Conservation (phyloP, 2,113 vertebrate species). For the Gavia stellata region DNA sequence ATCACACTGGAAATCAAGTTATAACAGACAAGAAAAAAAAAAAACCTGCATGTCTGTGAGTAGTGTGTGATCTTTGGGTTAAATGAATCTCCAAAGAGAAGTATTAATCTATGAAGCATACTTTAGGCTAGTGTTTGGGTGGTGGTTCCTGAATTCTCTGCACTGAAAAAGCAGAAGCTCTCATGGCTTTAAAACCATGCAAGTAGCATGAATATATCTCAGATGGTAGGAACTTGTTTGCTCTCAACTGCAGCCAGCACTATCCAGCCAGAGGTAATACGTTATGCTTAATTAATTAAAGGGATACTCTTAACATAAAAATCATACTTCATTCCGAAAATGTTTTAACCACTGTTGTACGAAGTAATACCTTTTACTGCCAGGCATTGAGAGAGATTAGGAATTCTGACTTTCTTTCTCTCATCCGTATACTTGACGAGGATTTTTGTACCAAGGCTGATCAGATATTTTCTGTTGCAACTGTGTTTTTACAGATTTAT, state of each 20-base stretch:
- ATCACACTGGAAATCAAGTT: neutral
- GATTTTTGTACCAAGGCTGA: neutral
- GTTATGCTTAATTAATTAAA: conserved; percentile 13
- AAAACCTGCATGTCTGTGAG: neutral
- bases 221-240: neutral
- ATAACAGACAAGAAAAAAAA: neutral
- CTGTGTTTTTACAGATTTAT: neutral
- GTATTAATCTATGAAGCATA: neutral
- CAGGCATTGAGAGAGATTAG: neutral
- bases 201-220: neutral
- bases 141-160: neutral
- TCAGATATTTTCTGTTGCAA: neutral
- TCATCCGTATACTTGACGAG: neutral
- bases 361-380: neutral
- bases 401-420: neutral
- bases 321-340: neutral
- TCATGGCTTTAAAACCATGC: neutral
- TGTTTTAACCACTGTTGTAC: neutral
- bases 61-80: neutral
- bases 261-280: neutral
- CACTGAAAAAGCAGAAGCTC: neutral
- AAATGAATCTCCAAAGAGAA: neutral
- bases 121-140: neutral
- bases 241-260: neutral
- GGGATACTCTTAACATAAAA: neutral